Evolutionary conservation across 2,797 vertebrate species (phyloP).

Genomic region (Myripristis murdjan): DNA sequence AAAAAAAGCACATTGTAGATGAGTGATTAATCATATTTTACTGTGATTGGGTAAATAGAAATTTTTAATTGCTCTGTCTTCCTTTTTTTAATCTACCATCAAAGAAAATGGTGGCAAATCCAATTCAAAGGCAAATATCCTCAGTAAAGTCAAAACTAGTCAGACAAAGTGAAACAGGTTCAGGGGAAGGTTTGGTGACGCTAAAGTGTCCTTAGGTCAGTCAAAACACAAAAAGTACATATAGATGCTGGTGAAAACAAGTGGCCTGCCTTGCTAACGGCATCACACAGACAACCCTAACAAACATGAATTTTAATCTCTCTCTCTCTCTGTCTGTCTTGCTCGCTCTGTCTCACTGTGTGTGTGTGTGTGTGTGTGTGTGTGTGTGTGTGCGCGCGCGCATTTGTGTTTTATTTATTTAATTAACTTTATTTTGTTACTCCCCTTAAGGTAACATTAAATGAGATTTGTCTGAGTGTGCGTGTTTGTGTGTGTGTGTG

Average conservation of each 20-base stretch:
- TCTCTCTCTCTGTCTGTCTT: too few relatives aligned
- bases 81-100: neutral
- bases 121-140: neutral
- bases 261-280: slow-evolving; percentile 29
- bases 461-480: slow-evolving; percentile 15
- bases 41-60: too few relatives aligned
- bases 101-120: neutral
- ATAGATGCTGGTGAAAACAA: slow-evolving; percentile 20
- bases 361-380: neutral
- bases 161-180: too few relatives aligned
- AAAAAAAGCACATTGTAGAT: too few relatives aligned
- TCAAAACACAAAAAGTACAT: slow-evolving; percentile 10
- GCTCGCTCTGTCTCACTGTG: too few relatives aligned
- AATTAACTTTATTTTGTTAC: neutral
- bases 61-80: too few relatives aligned
- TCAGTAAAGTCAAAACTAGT: neutral
- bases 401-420: slow-evolving; percentile 5
- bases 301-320: neutral
- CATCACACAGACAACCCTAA: slow-evolving; percentile 8
- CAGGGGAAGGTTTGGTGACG: too few relatives aligned
- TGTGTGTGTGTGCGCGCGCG: neutral
- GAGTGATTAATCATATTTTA: too few relatives aligned
- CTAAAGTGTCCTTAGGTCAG: neutral
- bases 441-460: slow-evolving; percentile 5
- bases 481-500: slow-evolving; percentile 16